phyloP scores from a whole-genome alignment of 2,797 vertebrate genomes.

The Phylloscopus collybita region DNA sequence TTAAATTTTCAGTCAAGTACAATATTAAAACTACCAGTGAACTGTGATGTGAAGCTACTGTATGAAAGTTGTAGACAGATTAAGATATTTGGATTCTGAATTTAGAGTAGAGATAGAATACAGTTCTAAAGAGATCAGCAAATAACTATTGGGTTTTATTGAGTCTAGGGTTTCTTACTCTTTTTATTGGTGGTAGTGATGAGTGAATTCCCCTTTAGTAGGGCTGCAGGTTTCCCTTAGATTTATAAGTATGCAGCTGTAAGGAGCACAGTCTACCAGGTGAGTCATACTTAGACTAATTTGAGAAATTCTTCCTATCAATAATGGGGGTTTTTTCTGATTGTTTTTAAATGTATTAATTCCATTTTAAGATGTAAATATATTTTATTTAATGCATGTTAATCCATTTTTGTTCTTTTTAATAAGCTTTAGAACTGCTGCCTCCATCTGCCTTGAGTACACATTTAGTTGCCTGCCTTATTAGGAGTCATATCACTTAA shows the following conservation, averaged over 20 bases:
- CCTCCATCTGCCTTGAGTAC: not conserved
- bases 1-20: not conserved
- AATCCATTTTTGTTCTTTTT: not conserved
- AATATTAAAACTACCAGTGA: not conserved
- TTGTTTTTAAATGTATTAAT: not conserved
- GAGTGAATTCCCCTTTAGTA: not conserved
- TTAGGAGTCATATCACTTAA: not conserved
- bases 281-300: not conserved
- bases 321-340: fast-evolving
- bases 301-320: not conserved
- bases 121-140: not conserved
- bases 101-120: not conserved
- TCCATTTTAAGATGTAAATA: not conserved
- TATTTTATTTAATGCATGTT: not conserved
- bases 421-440: not conserved
- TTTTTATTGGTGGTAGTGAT: not conserved
- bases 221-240: not conserved
- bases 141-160: not conserved
- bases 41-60: not conserved
- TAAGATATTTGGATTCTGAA: not conserved
- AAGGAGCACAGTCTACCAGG: not conserved
- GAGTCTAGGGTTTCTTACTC: not conserved
- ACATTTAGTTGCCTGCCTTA: not conserved
- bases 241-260: not conserved
- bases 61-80: not conserved